These are phyloP conservation scores for Dynastes tityus DNA, from an alignment of 2,888 invertebrate genomes.

Conservation along the genomic window DNA sequence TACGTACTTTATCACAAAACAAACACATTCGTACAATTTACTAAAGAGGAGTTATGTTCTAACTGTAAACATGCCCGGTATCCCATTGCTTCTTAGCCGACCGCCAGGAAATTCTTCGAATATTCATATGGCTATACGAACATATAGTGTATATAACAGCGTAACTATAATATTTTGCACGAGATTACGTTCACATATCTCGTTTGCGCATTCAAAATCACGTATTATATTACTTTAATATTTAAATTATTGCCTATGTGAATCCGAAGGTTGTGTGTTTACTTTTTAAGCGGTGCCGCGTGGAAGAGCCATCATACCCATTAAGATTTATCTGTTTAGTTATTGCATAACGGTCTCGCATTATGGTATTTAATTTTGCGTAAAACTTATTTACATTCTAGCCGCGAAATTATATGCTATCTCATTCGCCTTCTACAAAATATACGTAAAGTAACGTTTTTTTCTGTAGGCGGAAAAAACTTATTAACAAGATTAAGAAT, in stretches of 20 bases:
- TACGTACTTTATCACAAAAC: slow-evolving; percentile 2
- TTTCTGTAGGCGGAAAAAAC: neutral
- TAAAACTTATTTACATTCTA: slow-evolving; percentile 33
- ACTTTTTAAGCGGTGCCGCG: neutral
- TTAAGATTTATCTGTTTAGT: slow-evolving; percentile 20
- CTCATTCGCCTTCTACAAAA: neutral
- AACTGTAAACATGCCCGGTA: slow-evolving; percentile 22
- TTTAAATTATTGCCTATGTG: slow-evolving; percentile 30
- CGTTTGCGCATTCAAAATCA: slow-evolving; percentile 22
- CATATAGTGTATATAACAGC: neutral
- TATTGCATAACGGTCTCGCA: slow-evolving; percentile 35
- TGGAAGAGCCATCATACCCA: slow-evolving; percentile 5
- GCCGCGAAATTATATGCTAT: slow-evolving; percentile 8
- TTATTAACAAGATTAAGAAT: neutral
- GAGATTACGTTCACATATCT: slow-evolving; percentile 20
- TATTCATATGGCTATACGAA: neutral
- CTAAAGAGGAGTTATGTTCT: neutral
- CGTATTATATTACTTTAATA: slow-evolving; percentile 36
- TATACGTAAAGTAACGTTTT: neutral
- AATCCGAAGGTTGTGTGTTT: slow-evolving; percentile 13
- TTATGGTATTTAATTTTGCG: slow-evolving; percentile 38
- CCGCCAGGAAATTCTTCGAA: neutral
- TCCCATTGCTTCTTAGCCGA: neutral
- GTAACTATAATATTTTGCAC: slow-evolving; percentile 11
- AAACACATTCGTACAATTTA: slow-evolving; percentile 1